Percentiles rank a stretch among this genome's conserved stretches.
These are phyloP conservation scores for Felis chaus DNA, from an alignment of 2,113 vertebrate genomes.

Conservation along the genomic window DNA sequence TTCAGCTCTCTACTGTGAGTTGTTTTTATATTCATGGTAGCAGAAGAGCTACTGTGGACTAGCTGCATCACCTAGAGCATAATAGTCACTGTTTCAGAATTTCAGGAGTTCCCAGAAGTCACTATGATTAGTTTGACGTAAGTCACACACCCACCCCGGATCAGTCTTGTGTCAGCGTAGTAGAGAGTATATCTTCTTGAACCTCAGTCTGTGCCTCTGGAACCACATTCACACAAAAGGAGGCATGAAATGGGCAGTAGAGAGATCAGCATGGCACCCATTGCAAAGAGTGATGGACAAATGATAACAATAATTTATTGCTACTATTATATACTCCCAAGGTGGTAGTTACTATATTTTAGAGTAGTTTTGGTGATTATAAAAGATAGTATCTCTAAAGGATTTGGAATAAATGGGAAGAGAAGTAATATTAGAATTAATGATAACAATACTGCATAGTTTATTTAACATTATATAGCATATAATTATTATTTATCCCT, in stretches of 20 bases:
- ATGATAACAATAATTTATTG: not conserved
- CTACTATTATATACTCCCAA: not conserved
- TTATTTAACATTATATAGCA: conserved; percentile 30
- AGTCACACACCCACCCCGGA: not conserved
- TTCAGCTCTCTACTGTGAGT: not conserved
- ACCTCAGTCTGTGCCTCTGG: not conserved
- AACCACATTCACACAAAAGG: not conserved
- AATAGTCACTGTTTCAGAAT: not conserved
- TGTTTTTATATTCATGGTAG: not conserved
- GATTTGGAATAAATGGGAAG: not conserved
- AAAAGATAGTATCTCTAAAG: not conserved
- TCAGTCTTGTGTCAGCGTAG: not conserved
- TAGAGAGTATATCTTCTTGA: not conserved
- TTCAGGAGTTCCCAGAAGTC: not conserved
- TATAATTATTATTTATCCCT: not conserved
- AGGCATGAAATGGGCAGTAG: not conserved
- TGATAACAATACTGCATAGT: not conserved
- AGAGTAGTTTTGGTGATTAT: conserved; percentile 1
- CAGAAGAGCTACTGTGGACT: not conserved
- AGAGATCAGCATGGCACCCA: not conserved
- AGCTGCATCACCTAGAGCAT: not conserved
- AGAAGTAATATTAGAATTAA: conserved; percentile 11
- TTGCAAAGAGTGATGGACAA: not conserved
- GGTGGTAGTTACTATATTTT: not conserved
- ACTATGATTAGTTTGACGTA: not conserved